A percentile compares a stretch with the other conserved stretches of the same genome.
Evolutionary conservation across 2,888 invertebrate species (phyloP).

Genomic region (Chaetoderma sp.): DNA sequence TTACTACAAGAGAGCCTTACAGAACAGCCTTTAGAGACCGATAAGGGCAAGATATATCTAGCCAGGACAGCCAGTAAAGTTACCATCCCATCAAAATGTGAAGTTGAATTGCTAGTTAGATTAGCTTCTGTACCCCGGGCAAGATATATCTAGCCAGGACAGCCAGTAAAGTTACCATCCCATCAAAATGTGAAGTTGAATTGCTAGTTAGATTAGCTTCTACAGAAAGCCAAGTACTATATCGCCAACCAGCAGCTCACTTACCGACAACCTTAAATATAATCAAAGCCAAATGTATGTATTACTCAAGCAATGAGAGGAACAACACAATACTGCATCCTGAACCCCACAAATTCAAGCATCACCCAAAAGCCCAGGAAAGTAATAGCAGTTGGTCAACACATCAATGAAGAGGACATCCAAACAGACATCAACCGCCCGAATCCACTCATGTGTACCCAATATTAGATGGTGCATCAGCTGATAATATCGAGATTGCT

Average conservation of each 20-base stretch:
- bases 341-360: background rate
- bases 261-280: background rate
- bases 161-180: background rate
- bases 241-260: background rate
- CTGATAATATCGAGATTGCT: background rate
- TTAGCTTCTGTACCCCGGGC: too few species aligned
- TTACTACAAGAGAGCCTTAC: background rate
- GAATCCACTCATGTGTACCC: too few species aligned
- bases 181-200: background rate
- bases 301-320: background rate
- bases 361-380: background rate
- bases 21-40: background rate
- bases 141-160: background rate
- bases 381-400: background rate
- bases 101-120: conserved; percentile 1
- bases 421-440: too few species aligned
- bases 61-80: background rate
- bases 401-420: too few species aligned
- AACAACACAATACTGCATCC: background rate
- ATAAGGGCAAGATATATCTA: background rate
- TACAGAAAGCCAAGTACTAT: background rate
- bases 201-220: background rate
- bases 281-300: background rate
- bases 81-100: background rate
- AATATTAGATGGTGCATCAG: too few species aligned